Conservation (phyloP, 1,140 invertebrate species). For the Zaprionus davidi region DNA sequence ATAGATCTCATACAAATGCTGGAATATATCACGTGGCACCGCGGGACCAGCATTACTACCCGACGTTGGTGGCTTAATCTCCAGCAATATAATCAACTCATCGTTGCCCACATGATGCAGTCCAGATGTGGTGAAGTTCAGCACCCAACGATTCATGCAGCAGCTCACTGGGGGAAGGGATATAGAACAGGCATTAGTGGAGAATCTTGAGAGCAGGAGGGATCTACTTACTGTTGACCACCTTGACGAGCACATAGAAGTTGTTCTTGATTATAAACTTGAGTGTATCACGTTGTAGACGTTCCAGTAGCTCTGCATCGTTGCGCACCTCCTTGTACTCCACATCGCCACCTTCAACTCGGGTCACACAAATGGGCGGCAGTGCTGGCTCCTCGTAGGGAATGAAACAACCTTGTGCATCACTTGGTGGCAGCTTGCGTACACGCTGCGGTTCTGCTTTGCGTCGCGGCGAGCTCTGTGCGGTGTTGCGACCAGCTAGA, state of each 20-base stretch:
- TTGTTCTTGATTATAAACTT: constrained; percentile 93
- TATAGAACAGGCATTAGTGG: neutral
- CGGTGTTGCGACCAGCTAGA: constrained; percentile 49
- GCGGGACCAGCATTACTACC: constrained; percentile 85
- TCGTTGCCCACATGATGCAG: constrained; percentile 93
- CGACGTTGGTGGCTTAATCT: constrained; percentile 86
- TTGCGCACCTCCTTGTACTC: constrained; percentile 86
- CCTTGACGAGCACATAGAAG: constrained; percentile 91
- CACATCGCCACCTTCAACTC: constrained; percentile 83
- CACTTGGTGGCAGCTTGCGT: constrained; percentile 78
- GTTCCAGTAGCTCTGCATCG: constrained; percentile 85
- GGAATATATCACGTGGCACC: constrained; percentile 91
- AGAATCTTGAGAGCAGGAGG: neutral
- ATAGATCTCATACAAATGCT: constrained; percentile 91
- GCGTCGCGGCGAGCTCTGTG: constrained; percentile 64
- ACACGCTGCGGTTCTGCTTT: constrained; percentile 61
- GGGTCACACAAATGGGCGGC: constrained; percentile 85
- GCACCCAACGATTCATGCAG: constrained; percentile 91
- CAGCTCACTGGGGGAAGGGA: constrained; percentile 88
- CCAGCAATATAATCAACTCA: constrained; percentile 92
- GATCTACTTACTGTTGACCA: constrained; percentile 89
- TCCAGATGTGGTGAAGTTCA: constrained; percentile 92
- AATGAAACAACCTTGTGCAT: constrained; percentile 86
- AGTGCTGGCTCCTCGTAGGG: constrained; percentile 85
- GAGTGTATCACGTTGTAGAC: constrained; percentile 87